Conservation (phyloP, 1,140 invertebrate genomes). For the Caenorhabditis inopinata region DNA sequence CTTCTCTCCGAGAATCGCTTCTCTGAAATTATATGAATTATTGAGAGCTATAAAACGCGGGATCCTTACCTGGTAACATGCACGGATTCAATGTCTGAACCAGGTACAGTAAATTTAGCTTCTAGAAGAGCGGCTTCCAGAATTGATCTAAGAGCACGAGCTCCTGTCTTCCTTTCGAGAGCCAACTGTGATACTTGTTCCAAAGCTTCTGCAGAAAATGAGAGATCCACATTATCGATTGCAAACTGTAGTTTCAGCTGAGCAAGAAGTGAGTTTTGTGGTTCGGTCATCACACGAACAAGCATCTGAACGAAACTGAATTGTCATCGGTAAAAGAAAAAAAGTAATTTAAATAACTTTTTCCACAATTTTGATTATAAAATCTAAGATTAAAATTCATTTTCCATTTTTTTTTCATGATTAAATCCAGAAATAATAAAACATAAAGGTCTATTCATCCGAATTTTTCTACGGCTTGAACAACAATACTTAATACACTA, state of each 20-base stretch:
- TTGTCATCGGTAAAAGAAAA: too few relatives aligned
- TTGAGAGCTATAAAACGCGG: too few relatives aligned
- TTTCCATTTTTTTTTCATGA: too few relatives aligned
- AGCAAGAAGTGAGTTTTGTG: constrained; percentile 87
- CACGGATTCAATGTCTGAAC: constrained; percentile 83
- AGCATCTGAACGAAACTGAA: constrained; percentile 74
- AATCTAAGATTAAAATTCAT: too few relatives aligned
- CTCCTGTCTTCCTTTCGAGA: constrained; percentile 84
- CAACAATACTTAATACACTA: too few relatives aligned
- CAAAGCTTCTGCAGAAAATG: constrained; percentile 83
- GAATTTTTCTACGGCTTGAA: too few relatives aligned
- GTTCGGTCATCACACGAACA: constrained; percentile 91
- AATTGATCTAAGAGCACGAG: constrained; percentile 62
- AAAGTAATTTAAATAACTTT: too few relatives aligned
- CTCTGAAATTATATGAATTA: constrained; percentile 39
- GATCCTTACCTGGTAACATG: constrained; percentile 72
- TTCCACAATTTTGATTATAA: too few relatives aligned
- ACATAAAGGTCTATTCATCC: too few relatives aligned
- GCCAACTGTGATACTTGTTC: constrained; percentile 82
- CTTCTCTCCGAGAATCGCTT: constrained; percentile 4
- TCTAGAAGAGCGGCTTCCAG: constrained; percentile 86
- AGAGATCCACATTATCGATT: constrained; percentile 80
- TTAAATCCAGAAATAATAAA: too few relatives aligned
- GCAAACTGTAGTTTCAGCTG: constrained; percentile 79
- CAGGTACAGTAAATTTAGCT: constrained; percentile 96